phyloP scores from a whole-genome alignment of 2,888 invertebrate genomes.

The Odontocolon sp. region DNA sequence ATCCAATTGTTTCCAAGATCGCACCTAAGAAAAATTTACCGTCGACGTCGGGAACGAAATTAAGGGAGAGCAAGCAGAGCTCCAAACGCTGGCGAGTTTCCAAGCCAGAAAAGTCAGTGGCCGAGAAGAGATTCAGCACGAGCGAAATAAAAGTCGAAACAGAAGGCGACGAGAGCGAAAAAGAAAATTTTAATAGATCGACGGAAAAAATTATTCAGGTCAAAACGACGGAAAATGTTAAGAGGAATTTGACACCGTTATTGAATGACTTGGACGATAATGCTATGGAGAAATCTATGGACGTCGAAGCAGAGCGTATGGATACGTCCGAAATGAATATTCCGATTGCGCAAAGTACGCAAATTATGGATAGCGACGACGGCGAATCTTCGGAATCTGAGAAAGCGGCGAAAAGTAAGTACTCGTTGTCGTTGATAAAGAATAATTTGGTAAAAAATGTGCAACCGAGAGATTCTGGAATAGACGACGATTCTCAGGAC shows the following conservation, averaged over 20 bases:
- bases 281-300: too few species aligned
- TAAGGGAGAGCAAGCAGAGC: too few species aligned
- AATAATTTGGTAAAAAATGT: too few species aligned
- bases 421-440: too few species aligned
- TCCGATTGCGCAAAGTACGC: background rate
- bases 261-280: slow-evolving; percentile 3
- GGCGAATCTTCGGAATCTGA: background rate
- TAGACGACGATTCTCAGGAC: slow-evolving; percentile 63
- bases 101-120: too few species aligned
- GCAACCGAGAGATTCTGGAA: slow-evolving; percentile 61
- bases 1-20: background rate
- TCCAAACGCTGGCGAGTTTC: too few species aligned
- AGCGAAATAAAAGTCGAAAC: background rate
- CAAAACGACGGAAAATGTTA: background rate
- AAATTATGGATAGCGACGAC: background rate
- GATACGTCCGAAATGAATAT: background rate
- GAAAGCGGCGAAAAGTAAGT: background rate
- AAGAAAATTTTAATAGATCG: background rate
- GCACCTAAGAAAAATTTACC: background rate
- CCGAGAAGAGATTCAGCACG: too few species aligned
- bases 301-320: too few species aligned
- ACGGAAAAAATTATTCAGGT: too few species aligned
- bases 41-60: too few species aligned
- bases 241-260: slow-evolving; percentile 1
- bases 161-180: background rate